These are phyloP conservation scores for Drosophila pseudoobscura DNA, from an alignment of 1,140 invertebrate genomes.

Conservation along the genomic window DNA sequence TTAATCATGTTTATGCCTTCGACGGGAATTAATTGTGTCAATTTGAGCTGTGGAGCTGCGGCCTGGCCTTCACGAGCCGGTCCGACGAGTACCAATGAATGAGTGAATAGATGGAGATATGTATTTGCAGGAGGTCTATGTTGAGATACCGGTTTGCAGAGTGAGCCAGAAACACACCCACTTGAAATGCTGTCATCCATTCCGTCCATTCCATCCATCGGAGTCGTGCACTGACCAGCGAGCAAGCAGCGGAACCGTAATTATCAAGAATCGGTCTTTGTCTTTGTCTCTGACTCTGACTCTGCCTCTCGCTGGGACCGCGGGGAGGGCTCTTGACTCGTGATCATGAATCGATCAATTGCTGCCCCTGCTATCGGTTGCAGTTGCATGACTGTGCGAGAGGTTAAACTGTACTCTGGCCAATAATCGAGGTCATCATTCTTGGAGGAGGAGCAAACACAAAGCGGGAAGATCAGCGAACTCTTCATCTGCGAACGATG, in stretches of 20 bases:
- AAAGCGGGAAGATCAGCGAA: slow-evolving; percentile 39
- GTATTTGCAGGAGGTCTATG: not conserved
- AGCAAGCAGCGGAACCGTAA: slow-evolving; percentile 16
- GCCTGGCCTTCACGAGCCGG: slow-evolving; percentile 33
- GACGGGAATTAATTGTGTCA: slow-evolving; percentile 35
- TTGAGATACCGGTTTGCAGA: slow-evolving; percentile 44
- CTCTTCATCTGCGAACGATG: slow-evolving; percentile 12
- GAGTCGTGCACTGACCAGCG: slow-evolving; percentile 9
- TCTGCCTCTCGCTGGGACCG: not conserved
- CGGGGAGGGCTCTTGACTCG: slow-evolving; percentile 17
- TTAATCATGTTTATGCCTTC: not conserved
- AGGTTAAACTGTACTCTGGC: slow-evolving; percentile 24
- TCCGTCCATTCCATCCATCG: not conserved
- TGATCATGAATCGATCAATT: slow-evolving; percentile 44
- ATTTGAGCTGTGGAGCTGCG: too few relatives aligned
- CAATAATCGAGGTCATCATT: slow-evolving; percentile 35
- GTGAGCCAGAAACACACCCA: slow-evolving; percentile 31
- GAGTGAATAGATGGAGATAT: slow-evolving; percentile 15
- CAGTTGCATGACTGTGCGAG: slow-evolving; percentile 20
- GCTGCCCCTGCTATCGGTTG: too few relatives aligned
- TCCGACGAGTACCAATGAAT: slow-evolving; percentile 18
- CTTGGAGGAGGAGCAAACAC: not conserved
- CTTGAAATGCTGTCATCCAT: slow-evolving; percentile 40
- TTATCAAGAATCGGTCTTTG: not conserved
- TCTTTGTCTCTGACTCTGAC: too few relatives aligned